These are phyloP conservation scores for Orthosia cruda DNA, from an alignment of 2,888 invertebrate species.

Conservation along the genomic window DNA sequence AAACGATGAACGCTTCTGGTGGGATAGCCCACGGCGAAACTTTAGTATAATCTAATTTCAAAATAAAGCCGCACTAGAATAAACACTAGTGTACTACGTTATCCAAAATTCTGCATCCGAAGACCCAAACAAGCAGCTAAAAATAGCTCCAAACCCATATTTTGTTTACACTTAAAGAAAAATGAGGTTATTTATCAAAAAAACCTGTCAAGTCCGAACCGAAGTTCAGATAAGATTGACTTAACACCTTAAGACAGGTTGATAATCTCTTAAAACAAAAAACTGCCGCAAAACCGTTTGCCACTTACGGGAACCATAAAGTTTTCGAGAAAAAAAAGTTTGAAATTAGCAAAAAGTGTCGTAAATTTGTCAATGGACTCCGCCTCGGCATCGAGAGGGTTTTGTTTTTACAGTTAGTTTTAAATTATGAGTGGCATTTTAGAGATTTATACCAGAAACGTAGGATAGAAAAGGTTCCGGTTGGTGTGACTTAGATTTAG, in stretches of 20 bases:
- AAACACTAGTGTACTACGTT: too few relatives aligned
- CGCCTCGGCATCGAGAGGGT: constrained; percentile 69
- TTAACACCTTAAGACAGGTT: constrained; percentile 80
- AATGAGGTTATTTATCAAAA: constrained; percentile 40
- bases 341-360: constrained; percentile 76
- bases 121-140: not conserved
- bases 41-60: too few relatives aligned
- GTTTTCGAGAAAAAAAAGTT: constrained; percentile 53
- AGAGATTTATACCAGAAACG: constrained; percentile 37
- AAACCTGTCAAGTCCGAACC: constrained; percentile 57
- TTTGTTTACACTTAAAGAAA: constrained; percentile 41
- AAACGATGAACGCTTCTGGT: too few relatives aligned
- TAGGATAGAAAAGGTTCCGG: not conserved
- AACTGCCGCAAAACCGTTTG: constrained; percentile 70
- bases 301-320: constrained; percentile 79
- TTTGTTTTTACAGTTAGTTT: constrained; percentile 69
- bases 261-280: constrained; percentile 77
- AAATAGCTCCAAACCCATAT: constrained; percentile 42
- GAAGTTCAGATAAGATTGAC: constrained; percentile 74
- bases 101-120: not conserved
- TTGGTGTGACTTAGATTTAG: not conserved
- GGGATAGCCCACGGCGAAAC: too few relatives aligned
- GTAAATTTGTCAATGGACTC: constrained; percentile 85
- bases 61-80: too few relatives aligned
- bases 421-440: constrained; percentile 39